phyloP scores from a whole-genome alignment of 2,797 vertebrate species.

The Megaceryle alcyon region DNA sequence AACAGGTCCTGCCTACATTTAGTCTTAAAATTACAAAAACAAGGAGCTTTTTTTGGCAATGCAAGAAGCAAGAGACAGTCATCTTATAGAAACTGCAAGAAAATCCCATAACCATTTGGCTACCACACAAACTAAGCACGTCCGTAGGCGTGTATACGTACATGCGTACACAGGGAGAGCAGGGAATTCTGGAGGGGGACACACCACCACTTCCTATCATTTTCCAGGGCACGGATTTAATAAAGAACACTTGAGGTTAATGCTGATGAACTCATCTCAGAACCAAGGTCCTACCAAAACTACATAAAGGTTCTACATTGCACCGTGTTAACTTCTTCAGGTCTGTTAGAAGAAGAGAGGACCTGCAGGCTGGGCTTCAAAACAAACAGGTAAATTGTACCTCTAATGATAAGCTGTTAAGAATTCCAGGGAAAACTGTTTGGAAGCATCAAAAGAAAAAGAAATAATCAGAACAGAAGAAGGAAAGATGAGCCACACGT shows the following conservation, averaged over 20 bases:
- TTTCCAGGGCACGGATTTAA: background rate
- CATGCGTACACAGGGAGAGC: background rate
- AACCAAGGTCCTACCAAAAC: background rate
- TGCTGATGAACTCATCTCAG: background rate
- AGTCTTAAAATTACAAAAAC: background rate
- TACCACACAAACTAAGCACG: background rate
- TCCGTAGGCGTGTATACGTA: rapidly evolving
- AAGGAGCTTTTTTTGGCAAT: background rate
- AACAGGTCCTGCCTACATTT: background rate
- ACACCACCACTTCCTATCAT: background rate
- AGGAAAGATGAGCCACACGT: background rate
- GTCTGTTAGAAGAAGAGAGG: background rate
- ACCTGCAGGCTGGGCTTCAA: background rate
- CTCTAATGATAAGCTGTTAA: background rate
- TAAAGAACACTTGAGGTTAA: background rate
- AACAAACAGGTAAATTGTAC: background rate
- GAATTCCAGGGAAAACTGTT: background rate
- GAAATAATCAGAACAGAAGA: too few species aligned
- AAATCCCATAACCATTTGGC: background rate
- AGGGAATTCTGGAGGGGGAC: background rate
- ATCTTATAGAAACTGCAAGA: background rate
- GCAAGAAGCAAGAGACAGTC: background rate
- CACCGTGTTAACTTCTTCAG: background rate
- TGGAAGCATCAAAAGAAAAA: background rate
- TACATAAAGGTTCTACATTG: background rate